Percentiles rank a stretch among this genome's conserved stretches.
Evolutionary conservation across 2,113 vertebrate genomes (phyloP).

Genomic region (zebrafish (Danio rerio)): GRCz12tu NC_133193.1:51714001-51714500

Average conservation of each 20-base stretch:
- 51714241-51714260: neutral
- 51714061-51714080: constrained; percentile 16
- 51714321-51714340: neutral
- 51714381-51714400: too few species aligned
- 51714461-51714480: too few species aligned
- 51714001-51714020: too few species aligned
- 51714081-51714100: constrained; percentile 51
- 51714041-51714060: constrained; percentile 49
- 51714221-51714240: constrained; percentile 13
- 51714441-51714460: too few species aligned
- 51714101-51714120: constrained; percentile 51
- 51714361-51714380: too few species aligned
- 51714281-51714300: neutral
- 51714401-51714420: too few species aligned
- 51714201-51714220: neutral
- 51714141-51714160: constrained; percentile 60
- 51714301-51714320: neutral
- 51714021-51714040: constrained; percentile 61
- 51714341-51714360: neutral
- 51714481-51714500: too few species aligned
- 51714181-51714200: neutral
- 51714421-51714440: too few species aligned
- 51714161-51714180: constrained; percentile 33
- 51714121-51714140: constrained; percentile 51
- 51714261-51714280: neutral